Conservation (phyloP, 92 coral and sea anemone genomes). For the Parazoanthus atlanticus region DNA sequence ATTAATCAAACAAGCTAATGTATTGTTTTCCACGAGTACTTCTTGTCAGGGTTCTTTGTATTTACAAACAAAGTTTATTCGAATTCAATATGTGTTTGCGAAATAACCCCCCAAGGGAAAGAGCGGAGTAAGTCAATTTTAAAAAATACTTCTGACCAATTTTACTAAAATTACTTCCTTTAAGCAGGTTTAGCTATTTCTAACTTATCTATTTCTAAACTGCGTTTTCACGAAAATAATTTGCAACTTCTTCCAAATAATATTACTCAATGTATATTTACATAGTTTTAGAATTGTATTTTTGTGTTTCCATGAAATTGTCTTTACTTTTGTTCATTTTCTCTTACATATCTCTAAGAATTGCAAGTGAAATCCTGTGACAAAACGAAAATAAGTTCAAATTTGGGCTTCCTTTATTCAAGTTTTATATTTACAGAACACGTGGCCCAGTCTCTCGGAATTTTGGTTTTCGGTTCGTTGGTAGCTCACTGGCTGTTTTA, state of each 20-base stretch:
- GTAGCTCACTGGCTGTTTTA: too few relatives aligned
- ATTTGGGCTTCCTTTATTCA: too few relatives aligned
- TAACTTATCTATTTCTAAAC: background rate
- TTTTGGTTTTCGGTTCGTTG: background rate
- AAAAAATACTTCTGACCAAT: background rate
- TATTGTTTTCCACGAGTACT: slow-evolving; percentile 26
- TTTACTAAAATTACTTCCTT: background rate
- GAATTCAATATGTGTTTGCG: slow-evolving; percentile 10
- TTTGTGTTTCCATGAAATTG: background rate
- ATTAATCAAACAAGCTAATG: background rate
- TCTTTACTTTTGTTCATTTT: background rate
- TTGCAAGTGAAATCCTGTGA: background rate
- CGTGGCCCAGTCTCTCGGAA: background rate
- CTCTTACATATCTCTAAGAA: background rate
- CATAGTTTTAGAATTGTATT: background rate
- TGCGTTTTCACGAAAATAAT: background rate
- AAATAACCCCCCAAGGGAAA: slow-evolving; percentile 27
- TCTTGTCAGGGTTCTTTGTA: slow-evolving; percentile 21
- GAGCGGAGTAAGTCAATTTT: background rate
- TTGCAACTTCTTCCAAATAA: slow-evolving; percentile 13
- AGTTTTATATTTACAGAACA: too few relatives aligned
- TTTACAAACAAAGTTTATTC: slow-evolving; percentile 1
- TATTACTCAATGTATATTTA: background rate
- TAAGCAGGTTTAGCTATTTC: background rate
- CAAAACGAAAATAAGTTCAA: too few relatives aligned